phyloP scores from a whole-genome alignment of 2,113 vertebrate species.

The Nesogale talazaci region DNA sequence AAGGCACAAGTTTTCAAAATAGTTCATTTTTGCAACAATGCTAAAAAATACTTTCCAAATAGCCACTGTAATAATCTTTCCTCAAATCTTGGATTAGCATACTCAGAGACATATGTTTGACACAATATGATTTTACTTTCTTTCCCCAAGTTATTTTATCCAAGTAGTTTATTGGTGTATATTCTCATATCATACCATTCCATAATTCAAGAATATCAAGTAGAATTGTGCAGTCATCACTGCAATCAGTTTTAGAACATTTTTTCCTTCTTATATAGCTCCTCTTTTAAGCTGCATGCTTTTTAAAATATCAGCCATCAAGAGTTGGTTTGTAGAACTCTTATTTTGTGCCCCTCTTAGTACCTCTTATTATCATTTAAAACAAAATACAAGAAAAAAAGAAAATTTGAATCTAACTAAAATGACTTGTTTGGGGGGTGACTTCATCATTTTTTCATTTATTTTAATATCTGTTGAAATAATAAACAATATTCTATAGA shows the following conservation, averaged over 20 bases:
- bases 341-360: not conserved
- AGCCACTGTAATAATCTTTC: not conserved
- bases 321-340: not conserved
- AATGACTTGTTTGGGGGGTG: not conserved
- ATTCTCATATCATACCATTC: too few relatives aligned
- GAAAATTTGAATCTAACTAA: not conserved
- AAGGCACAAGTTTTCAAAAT: conserved; percentile 57
- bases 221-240: too few relatives aligned
- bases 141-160: conserved; percentile 25
- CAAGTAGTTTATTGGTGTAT: too few relatives aligned
- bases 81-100: not conserved
- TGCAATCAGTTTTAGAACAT: too few relatives aligned
- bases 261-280: too few relatives aligned
- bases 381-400: not conserved
- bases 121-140: not conserved
- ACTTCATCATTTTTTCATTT: not conserved
- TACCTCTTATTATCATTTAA: conserved; percentile 11
- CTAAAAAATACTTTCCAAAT: not conserved
- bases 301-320: not conserved
- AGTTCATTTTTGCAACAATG: not conserved
- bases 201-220: too few relatives aligned
- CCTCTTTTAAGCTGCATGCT: not conserved
- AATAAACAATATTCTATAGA: not conserved
- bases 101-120: not conserved
- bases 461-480: not conserved